Base-by-base conservation (phyloP, 2,113 vertebrate species). In the Forbesichthys papilliferus region DNA sequence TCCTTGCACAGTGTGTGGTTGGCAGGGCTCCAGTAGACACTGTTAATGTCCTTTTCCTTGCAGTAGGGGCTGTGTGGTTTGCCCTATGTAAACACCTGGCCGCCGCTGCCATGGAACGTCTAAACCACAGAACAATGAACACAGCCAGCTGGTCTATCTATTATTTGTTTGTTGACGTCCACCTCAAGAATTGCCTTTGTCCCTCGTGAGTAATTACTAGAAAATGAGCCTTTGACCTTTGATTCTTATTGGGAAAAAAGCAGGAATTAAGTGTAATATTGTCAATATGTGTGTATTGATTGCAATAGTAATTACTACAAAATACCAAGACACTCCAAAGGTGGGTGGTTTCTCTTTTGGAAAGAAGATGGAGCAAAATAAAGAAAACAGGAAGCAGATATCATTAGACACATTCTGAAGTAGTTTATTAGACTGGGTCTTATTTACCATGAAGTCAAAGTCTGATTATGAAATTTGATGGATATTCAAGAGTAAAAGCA, bases 161-260 rank as follows among this genome's bases (percentile, higher is more conserved):
- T 93, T 92, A 92, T 83, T 42, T 91, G 86, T 91, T 89, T 85
- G 87, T 90, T 86, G 88, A 86, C 86, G 82, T 84, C 87, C 84
- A 90, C 88, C 83, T 85, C 84, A 86, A 84, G 79, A 77, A 81
- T 79, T 79, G 75, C 80, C 69, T 42, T 27, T 11, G 11, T 72
- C 81, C 83, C 87, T 68, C 12, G 76, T 89, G 92, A 91, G 88
- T 92, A 91, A 91, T 93, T 92, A 92, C 83, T 78, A 80, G 73
- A 80, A 90, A 91, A 91, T 75, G 71, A 90, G 88, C 88, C 85
- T 90, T 92, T 93, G 91, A 94, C 92, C 92, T 90, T 89, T 85
- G 83, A 86, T 90, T 85, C 84, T 70, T 88, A 90, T 86, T 75
- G 82, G 78, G 81, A 85, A 85, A 85, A 91, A 90, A 83, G 81